Evolutionary conservation across 23 tunicate species (phyloP), one percentile per base, ranked within the genome.

Genomic region (Halocynthia aurantium): DNA sequence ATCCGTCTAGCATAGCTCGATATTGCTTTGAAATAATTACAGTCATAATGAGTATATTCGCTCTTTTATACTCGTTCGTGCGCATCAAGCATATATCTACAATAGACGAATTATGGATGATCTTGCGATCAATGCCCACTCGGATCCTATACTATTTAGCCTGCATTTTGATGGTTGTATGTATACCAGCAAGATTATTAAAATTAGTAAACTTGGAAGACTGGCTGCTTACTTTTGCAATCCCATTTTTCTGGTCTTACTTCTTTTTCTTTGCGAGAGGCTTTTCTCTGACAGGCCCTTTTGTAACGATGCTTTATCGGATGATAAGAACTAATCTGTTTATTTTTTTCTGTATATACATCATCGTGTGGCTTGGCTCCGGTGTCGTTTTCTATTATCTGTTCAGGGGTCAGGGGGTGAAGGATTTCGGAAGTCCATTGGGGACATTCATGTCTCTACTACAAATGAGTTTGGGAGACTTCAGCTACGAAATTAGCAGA

Each of bases 381-480:
- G 80, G 83, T 8, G 73, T 92, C 6, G 98, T 82, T 49, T 92
- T 92, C 68, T 86, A 77, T 61, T 83, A 79, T 53, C 92, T 81
- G 51, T 92, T 77, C 81, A 77, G 78, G 50, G 98, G 85, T 4
- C 81, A 69, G 55, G 75, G 75, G 50, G 72, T 78, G 9, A 13
- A 31, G 52, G 82, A 85, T 9, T 92, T 92, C 72, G 53, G 61
- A 52, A 86, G 85, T 22, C 82, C 75, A 31, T 64, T 65, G 7
- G 92, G 85, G 2, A 74, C 88, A n/a, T 62, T 83, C 6, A 92
- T 92, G 98, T 86, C 92, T 11, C 76, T 92, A 5, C 66, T 92
- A 51, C 92, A 82, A 80, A 84, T 83, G 92, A 86, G 92, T 61
- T 75, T 92, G 54, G 98, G 98, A 6, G 98, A 92, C 58, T 92